phyloP scores from a whole-genome alignment of 2,888 invertebrate species.

The Scaptomyza reducta region DNA sequence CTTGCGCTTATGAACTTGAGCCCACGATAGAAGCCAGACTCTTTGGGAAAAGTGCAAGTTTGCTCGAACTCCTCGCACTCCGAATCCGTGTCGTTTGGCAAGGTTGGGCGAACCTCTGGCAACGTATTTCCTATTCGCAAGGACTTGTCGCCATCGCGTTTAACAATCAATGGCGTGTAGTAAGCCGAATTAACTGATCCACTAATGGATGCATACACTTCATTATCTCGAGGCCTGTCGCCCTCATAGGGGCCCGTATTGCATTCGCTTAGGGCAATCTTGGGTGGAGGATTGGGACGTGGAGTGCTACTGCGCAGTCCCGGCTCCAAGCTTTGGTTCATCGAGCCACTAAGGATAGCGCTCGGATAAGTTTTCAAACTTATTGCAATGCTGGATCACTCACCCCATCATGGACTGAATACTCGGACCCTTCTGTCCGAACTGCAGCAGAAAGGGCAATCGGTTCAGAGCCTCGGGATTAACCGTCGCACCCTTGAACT shows the following conservation, averaged over 20 bases:
- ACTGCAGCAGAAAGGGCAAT: slow-evolving; percentile 47
- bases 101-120: neutral
- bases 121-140: neutral
- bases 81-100: slow-evolving; percentile 67
- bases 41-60: neutral
- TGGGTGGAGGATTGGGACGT: slow-evolving; percentile 7
- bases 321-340: slow-evolving; percentile 7
- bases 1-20: slow-evolving; percentile 10
- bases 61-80: slow-evolving; percentile 61
- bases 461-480: slow-evolving; percentile 26
- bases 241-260: slow-evolving; percentile 73
- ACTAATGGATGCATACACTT: neutral
- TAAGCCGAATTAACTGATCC: neutral
- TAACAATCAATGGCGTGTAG: neutral
- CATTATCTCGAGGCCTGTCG: slow-evolving; percentile 36
- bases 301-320: slow-evolving; percentile 29
- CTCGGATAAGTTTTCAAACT: neutral
- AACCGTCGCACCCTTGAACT: slow-evolving; percentile 25
- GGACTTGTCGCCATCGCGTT: neutral
- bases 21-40: slow-evolving; percentile 13
- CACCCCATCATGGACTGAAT: slow-evolving; percentile 8
- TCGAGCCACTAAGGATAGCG: neutral
- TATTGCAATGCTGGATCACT: neutral
- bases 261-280: neutral
- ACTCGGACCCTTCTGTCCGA: slow-evolving; percentile 6